Evolutionary conservation across 2,113 vertebrate genomes (phyloP), one percentile per base, ranked within the genome.

Genomic region (Glaucidium brasilianum): DNA sequence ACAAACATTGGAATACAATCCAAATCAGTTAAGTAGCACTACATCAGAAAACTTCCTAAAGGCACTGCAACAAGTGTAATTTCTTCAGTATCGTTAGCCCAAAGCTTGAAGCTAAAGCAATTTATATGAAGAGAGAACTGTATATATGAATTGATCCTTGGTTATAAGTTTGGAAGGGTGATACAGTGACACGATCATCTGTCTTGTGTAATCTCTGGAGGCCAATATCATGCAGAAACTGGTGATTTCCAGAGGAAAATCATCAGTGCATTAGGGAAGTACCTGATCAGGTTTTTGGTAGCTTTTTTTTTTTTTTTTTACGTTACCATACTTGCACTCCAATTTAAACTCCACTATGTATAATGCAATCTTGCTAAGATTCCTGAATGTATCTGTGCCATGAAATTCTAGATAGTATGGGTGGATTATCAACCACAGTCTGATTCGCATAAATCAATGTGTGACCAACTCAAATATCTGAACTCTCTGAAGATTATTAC

Each of bases 391-490:
- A 11, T 25, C 85, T 52, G 20, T 71, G 72, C 47, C 13, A 10
- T 22, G 52, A 50, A 73, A 71, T 86, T 77, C 56, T 29, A 39
- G 27, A 26, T 37, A 25, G 26, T 11, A 39, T 27, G 7, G 60
- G 39, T 23, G 53, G 6, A 72, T 72, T 64, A 67, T 41, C 56
- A 85, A 49, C 6, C 35, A 67, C n/a, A 39, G 15, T 4, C 30
- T 1, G 2, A 67, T 35, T 63, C 0, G 0, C 23, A 34, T 37
- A 76, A 64, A 83, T 69, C 60, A 43, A 20, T 6, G 6, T 27
- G 52, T 15, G 27, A 84, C 53, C 60, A 81, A n/a, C 17, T 77
- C 63, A 77, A 50, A 47, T 39, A 83, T 8, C 39, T 63, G 49
- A 88, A 35, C 35, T 60, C n/a, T 71, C 55, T 74, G 16, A 75